Evolutionary conservation across 2,888 invertebrate genomes (phyloP), one percentile per base, ranked within the genome.

Genomic region (Antheraea assamensis): DNA sequence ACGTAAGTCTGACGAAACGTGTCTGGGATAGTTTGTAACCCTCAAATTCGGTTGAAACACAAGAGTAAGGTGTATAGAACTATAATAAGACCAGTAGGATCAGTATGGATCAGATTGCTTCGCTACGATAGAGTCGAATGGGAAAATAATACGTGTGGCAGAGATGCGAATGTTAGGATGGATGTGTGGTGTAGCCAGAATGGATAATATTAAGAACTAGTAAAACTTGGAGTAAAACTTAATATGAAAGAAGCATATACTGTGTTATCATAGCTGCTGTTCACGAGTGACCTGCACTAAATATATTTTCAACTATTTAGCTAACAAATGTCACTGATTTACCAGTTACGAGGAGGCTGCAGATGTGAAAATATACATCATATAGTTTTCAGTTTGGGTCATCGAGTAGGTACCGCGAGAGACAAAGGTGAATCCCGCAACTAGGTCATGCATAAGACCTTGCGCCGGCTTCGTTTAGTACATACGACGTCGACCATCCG

Each of bases 361-460:
- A 52, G 19, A 52, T 52, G 19, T 15, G 17, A 4, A 21, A 4
- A 52, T 52, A 75, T 76, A 74, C 73, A 76, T 82, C 76, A 73
- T 76, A 80, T 89, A 88, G 82, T 82, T 89, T 82, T 80, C 78
- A 82, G 77, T 85, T 87, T 90, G 73, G 89, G 84, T 77, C 82
- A 85, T 83, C 86, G 81, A 77, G 80, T n/a, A n/a, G n/a, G n/a
- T 81, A 78, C 31, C 19, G 19, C 80, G 79, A 81, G 83, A 85
- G 87, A 92, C 90, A 92, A 92, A 93, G 93, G 93, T 93, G 89
- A 90, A 83, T 76, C 72, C 73, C 87, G 88, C 84, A 93, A 92
- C 87, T 93, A 82, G 93, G 93, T 90, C 93, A 90, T 79, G 80
- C 83, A 76, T 74, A 82, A 83, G 90, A 88, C 92, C 92, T 92